phyloP scores from a whole-genome alignment of 2,797 vertebrate species.

The Schizopygopsis pylzovi region DNA sequence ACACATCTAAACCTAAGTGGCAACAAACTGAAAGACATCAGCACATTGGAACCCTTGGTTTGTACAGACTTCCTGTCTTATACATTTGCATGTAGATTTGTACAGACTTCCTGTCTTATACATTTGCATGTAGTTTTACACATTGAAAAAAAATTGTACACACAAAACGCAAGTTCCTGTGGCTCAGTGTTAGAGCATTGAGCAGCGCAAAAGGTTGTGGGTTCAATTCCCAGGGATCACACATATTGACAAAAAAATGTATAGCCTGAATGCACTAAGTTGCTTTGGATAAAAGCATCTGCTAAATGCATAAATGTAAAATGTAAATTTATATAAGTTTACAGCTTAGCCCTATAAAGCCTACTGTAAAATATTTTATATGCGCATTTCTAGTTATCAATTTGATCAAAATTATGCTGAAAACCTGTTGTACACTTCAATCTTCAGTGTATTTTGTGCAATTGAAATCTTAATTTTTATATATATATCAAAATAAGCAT shows the following conservation, averaged over 20 bases:
- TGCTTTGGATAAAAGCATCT: too few species aligned
- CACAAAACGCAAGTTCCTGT: too few species aligned
- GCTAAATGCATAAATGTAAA: too few species aligned
- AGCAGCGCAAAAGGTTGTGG: too few species aligned
- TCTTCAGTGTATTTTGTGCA: not conserved
- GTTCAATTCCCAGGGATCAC: too few species aligned
- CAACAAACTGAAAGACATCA: conserved; percentile 95
- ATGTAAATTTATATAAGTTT: not conserved
- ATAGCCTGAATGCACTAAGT: too few species aligned
- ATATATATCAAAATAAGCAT: too few species aligned
- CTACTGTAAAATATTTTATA: not conserved
- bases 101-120: not conserved
- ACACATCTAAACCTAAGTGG: conserved; percentile 93
- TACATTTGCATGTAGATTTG: conserved; percentile 55
- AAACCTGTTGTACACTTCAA: not conserved
- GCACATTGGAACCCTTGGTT: conserved; percentile 93
- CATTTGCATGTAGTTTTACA: not conserved
- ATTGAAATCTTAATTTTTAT: too few species aligned
- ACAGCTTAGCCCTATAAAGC: not conserved
- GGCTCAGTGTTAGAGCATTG: too few species aligned
- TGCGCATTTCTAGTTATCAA: not conserved
- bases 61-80: conserved; percentile 12
- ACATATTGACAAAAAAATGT: too few species aligned
- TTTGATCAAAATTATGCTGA: not conserved
- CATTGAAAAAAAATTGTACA: too few species aligned